A percentile compares a stretch with the other conserved stretches of the same genome.
Evolutionary conservation across 1,140 invertebrate species (phyloP).

Genomic region (Nephotettix cincticeps): DNA sequence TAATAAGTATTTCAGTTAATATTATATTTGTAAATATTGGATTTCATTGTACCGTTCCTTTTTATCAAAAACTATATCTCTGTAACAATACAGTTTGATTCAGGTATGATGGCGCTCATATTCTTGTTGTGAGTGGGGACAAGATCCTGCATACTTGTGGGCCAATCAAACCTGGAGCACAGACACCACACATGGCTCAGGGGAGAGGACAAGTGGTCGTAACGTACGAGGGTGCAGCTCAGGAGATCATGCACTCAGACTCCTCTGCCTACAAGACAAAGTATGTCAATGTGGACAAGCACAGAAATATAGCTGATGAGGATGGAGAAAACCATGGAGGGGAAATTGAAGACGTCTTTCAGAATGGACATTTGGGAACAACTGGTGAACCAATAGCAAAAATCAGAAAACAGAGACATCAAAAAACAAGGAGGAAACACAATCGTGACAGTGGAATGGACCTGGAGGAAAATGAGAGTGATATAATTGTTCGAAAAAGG

Average conservation of each 20-base stretch:
- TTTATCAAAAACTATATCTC: no score
- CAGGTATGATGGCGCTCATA: slow-evolving; percentile 67
- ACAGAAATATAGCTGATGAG: slow-evolving; percentile 47
- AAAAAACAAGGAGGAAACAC: slow-evolving; percentile 50
- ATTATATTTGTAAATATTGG: no score
- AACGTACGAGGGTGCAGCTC: slow-evolving; percentile 54
- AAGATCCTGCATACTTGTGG: slow-evolving; percentile 73
- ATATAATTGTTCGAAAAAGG: background rate
- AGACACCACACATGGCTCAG: slow-evolving; percentile 48
- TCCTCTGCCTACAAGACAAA: slow-evolving; percentile 36
- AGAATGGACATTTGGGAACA: background rate
- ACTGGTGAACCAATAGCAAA: background rate
- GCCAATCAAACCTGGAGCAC: slow-evolving; percentile 54
- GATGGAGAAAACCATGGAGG: slow-evolving; percentile 32
- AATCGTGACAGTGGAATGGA: background rate
- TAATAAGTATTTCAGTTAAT: no score
- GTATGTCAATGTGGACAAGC: slow-evolving; percentile 41
- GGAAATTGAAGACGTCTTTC: background rate
- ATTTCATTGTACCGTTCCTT: no score
- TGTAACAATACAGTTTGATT: no score
- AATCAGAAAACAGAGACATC: slow-evolving; percentile 37
- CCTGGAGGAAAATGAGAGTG: background rate
- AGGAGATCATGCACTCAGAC: slow-evolving; percentile 27
- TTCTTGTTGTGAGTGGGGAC: slow-evolving; percentile 76
- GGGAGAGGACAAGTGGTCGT: slow-evolving; percentile 64